phyloP scores from a whole-genome alignment of 92 coral and sea anemone species.

The Epizoanthus rinbou region DNA sequence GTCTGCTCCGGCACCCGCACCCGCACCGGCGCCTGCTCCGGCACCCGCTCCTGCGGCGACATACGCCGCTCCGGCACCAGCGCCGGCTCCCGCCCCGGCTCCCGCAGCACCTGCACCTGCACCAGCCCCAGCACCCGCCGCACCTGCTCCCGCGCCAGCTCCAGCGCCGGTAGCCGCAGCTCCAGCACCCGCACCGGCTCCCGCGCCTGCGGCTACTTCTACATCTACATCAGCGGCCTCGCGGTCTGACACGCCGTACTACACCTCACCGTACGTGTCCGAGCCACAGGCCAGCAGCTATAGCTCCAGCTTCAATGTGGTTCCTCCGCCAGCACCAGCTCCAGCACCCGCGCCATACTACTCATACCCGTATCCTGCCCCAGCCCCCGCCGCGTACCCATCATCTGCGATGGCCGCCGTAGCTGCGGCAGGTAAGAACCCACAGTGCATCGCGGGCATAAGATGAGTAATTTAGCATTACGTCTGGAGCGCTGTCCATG shows the following conservation, averaged over 20 bases:
- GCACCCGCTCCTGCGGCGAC: constrained; percentile 55
- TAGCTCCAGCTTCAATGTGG: constrained; percentile 61
- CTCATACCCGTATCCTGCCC: constrained; percentile 60
- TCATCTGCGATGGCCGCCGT: constrained; percentile 75
- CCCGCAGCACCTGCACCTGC: constrained; percentile 49
- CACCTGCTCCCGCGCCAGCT: constrained; percentile 41
- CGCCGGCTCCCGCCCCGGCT: constrained; percentile 52
- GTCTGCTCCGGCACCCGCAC: constrained; percentile 49
- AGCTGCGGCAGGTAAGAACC: constrained; percentile 79
- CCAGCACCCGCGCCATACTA: constrained; percentile 75
- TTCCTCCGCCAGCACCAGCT: constrained; percentile 60
- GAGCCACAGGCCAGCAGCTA: constrained; percentile 33
- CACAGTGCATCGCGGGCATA: too few relatives aligned
- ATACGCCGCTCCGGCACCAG: constrained; percentile 61
- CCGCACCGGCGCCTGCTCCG: constrained; percentile 50
- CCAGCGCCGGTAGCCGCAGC: constrained; percentile 53
- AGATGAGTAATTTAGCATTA: too few relatives aligned
- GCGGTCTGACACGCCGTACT: constrained; percentile 47
- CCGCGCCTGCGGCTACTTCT: constrained; percentile 52
- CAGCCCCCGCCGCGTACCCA: constrained; percentile 54
- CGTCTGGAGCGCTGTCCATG: too few relatives aligned
- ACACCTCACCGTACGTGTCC: constrained; percentile 31
- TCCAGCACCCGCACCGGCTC: constrained; percentile 58
- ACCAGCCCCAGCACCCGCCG: constrained; percentile 31
- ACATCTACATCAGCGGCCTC: constrained; percentile 28